Base-by-base conservation (phyloP, 1,140 invertebrate genomes). In the Saccostrea cuccullata region DNA sequence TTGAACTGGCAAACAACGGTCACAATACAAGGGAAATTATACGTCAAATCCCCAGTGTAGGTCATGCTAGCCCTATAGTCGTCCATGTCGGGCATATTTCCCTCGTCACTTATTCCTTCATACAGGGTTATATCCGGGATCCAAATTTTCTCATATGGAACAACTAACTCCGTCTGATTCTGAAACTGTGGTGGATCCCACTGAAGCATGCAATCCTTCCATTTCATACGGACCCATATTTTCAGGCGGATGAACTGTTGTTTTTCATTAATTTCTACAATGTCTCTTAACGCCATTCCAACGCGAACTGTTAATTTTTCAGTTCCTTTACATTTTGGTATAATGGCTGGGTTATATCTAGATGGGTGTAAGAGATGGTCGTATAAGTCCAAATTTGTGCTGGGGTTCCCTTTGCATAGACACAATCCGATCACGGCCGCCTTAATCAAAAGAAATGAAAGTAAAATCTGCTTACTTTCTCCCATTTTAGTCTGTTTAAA, bases 1-100 rank as follows among this genome's bases (percentile, higher is more conserved):
- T 99, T 97, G 91, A 99, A 98, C 96, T 98, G 97, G 94, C 98
- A 99, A 95, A 98, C 98, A 89, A 97, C 93, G 11, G 99, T 97
- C 94, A 99, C 26, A 13, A 90, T 84, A 23, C 85, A 85, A 11
- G 91, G 91, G 11, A 90, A 85, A n/a, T 87, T 86, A 47, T 90
- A 90, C 4, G 40, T 56, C 9, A 92, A 86, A 12, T 55, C 23
- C 15, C 92, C 92, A 20, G 91, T 88, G 8, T 84, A 36, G 17
- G 40, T 83, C 2, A 91, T 64, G 15, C 30, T 60, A 0, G 87
- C 55, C 17, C 89, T 67, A 73, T 90, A 90, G 2, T 83, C 82
- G 5, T 86, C 36, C 20, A 86, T 40, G 2, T 84, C 87, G 1
- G 86, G 77, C 82, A 86, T 85, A 11, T 55, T 56, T 12, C 73